These are phyloP conservation scores for Eupithecia subumbrata DNA, from an alignment of 2,888 invertebrate genomes.

Conservation along the genomic window DNA sequence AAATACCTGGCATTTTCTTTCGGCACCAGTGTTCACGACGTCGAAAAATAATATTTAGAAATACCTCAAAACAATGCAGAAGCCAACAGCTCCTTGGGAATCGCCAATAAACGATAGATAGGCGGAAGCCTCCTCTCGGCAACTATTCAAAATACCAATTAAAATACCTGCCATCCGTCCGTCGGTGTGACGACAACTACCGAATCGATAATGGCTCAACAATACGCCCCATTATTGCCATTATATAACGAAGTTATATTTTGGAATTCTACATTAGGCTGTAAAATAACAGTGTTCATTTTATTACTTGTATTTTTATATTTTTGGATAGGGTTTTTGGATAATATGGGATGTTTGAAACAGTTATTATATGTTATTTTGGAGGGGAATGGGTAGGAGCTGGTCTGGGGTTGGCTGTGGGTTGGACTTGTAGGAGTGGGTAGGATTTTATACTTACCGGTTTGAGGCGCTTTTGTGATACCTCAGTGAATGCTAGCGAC, in stretches of 20 bases:
- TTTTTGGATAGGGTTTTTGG: slow-evolving; percentile 48
- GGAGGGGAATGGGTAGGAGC: slow-evolving; percentile 34
- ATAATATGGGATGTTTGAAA: slow-evolving; percentile 44
- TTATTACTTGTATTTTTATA: slow-evolving; percentile 72
- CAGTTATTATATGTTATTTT: slow-evolving; percentile 38
- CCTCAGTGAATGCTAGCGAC: slow-evolving; percentile 81
- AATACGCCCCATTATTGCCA: slow-evolving; percentile 77
- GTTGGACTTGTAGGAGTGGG: slow-evolving; percentile 27
- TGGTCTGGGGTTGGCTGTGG: slow-evolving; percentile 31
- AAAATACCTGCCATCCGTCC: slow-evolving; percentile 82
- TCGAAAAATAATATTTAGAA: slow-evolving; percentile 67
- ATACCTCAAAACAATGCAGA: slow-evolving; percentile 78
- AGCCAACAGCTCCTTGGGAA: slow-evolving; percentile 63
- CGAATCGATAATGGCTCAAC: slow-evolving; percentile 75
- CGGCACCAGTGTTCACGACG: slow-evolving; percentile 65
- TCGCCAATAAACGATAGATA: slow-evolving; percentile 47
- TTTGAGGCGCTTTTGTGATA: slow-evolving; percentile 80
- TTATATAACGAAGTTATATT: slow-evolving; percentile 76
- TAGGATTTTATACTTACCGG: slow-evolving; percentile 73
- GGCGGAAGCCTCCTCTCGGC: slow-evolving; percentile 56
- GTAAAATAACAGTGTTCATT: slow-evolving; percentile 82
- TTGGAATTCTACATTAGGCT: slow-evolving; percentile 80
- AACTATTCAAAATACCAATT: slow-evolving; percentile 81
- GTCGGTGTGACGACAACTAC: slow-evolving; percentile 82
- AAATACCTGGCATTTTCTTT: slow-evolving; percentile 75